A percentile compares a stretch with the other conserved stretches of the same genome.
These are phyloP conservation scores for Trichomalopsis sarcophagae DNA, from an alignment of 1,140 invertebrate genomes.

Conservation along the genomic window DNA sequence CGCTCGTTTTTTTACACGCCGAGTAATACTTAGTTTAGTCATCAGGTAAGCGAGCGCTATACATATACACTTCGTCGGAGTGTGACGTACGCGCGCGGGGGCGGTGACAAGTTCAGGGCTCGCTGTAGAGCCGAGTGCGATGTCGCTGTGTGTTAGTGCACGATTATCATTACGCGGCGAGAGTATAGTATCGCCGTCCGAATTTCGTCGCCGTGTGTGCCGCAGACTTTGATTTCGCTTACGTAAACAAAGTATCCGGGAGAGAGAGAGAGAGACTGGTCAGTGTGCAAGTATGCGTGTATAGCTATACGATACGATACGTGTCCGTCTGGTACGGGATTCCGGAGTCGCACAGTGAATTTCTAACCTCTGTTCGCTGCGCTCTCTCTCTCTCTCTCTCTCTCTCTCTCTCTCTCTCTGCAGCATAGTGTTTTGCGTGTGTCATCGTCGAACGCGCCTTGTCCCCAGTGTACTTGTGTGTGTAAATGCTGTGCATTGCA, in stretches of 20 bases:
- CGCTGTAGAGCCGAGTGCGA: neutral
- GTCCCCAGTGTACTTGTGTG: neutral
- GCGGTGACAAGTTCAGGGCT: conserved; percentile 44
- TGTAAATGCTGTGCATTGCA: too few relatives aligned
- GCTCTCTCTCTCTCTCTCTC: too few relatives aligned
- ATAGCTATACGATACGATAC: neutral
- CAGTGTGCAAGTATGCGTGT: neutral
- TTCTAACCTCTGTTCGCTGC: conserved; percentile 34
- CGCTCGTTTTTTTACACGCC: neutral
- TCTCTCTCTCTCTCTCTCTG: neutral
- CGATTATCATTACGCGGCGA: neutral
- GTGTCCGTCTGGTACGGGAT: neutral
- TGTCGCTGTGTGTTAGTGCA: neutral
- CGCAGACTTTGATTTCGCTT: conserved; percentile 1
- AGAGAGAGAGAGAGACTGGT: neutral
- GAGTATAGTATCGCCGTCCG: neutral
- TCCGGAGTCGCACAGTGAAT: neutral
- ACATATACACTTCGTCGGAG: neutral
- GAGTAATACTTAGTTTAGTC: too few relatives aligned
- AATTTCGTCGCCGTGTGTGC: neutral
- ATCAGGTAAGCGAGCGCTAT: neutral
- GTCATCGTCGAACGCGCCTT: neutral
- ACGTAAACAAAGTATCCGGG: neutral
- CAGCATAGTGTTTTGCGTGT: neutral
- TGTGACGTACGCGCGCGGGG: neutral